These are phyloP conservation scores for Seriola dumerili DNA, from an alignment of 2,113 vertebrate species.

Conservation along the genomic window DNA sequence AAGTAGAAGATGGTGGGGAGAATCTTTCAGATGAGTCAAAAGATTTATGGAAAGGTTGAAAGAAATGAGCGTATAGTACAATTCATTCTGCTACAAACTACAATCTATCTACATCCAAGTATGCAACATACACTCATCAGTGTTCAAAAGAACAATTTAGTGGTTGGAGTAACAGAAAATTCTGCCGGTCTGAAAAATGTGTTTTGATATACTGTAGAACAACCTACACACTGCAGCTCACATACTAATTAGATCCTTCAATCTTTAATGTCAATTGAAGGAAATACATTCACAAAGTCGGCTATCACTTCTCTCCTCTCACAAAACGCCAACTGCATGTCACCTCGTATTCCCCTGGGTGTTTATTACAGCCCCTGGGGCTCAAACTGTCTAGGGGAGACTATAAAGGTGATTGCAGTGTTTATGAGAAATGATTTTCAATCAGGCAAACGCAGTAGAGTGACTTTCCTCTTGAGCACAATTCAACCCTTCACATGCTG, in stretches of 20 bases:
- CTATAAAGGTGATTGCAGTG: slow-evolving; percentile 77
- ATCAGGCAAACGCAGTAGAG: slow-evolving; percentile 70
- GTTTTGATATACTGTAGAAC: slow-evolving; percentile 26
- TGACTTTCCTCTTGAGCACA: slow-evolving; percentile 75
- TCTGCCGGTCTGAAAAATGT: slow-evolving; percentile 10
- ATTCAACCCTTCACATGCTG: slow-evolving; percentile 65
- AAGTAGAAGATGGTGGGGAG: background rate
- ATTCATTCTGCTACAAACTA: slow-evolving; percentile 1
- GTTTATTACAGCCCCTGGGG: slow-evolving; percentile 64
- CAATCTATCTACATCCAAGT: background rate
- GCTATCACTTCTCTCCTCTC: slow-evolving; percentile 45
- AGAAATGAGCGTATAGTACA: background rate
- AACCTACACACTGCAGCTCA: slow-evolving; percentile 36
- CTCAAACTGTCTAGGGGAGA: slow-evolving; percentile 70
- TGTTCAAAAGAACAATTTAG: slow-evolving; percentile 42
- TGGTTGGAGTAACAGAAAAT: slow-evolving; percentile 36
- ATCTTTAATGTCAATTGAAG: slow-evolving; percentile 55
- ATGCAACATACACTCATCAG: slow-evolving; percentile 7
- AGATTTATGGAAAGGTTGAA: background rate
- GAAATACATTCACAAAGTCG: slow-evolving; percentile 55
- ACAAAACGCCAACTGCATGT: slow-evolving; percentile 55
- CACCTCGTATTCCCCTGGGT: slow-evolving; percentile 54
- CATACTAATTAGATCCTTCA: slow-evolving; percentile 53
- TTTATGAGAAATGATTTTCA: slow-evolving; percentile 79
- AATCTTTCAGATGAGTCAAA: background rate